Evolutionary conservation across 2,113 vertebrate genomes (phyloP).

Genomic region (Orcinus orca): DNA sequence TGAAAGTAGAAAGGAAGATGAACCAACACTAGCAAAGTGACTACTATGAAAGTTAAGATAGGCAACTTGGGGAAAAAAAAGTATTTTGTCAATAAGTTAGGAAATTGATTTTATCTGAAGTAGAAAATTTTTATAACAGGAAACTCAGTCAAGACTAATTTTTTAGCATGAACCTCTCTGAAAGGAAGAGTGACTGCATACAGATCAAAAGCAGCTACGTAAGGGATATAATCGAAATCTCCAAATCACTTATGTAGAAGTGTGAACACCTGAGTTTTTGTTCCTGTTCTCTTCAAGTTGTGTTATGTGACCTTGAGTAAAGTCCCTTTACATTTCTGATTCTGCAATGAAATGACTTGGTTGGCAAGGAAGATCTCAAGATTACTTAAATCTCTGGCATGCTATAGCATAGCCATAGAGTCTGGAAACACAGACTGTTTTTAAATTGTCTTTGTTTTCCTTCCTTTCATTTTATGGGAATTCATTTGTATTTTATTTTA

Average conservation of each 20-base stretch:
- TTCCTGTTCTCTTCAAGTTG: not conserved
- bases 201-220: not conserved
- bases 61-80: not conserved
- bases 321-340: not conserved
- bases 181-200: not conserved
- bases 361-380: not conserved
- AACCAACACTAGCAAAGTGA: not conserved
- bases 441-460: not conserved
- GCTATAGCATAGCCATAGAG: not conserved
- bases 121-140: not conserved
- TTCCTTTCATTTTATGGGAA: not conserved
- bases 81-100: not conserved
- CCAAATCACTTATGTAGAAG: not conserved
- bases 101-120: conserved; percentile 22
- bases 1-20: conserved; percentile 9
- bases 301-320: not conserved
- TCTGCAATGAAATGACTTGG: not conserved
- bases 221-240: not conserved
- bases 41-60: not conserved
- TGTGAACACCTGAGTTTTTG: not conserved
- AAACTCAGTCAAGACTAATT: not conserved
- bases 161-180: not conserved
- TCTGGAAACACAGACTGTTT: not conserved
- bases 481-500: conserved; percentile 16
- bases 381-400: not conserved